Evolutionary conservation across 2,888 invertebrate species (phyloP), one percentile per base, ranked within the genome.

Genomic region (Emesis russula): DNA sequence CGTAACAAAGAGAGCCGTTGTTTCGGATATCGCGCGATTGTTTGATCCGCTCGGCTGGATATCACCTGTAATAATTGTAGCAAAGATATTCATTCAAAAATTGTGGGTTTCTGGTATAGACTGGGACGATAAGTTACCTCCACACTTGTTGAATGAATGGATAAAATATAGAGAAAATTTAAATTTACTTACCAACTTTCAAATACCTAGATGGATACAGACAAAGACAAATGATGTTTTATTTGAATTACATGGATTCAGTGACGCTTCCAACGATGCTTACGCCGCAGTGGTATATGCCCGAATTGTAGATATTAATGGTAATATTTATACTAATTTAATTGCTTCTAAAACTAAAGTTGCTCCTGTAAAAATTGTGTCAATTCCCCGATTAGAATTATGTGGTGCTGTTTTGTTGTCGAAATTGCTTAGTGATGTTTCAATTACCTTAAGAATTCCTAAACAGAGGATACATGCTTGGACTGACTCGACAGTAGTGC

Each of bases 21-120:
- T 95, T 9, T 95, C 95, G 1, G 95, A 96, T 18, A 94, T 96
- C 5, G 77, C 95, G 11, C 75, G 90, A 0, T 66, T 96, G 1
- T 96, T 93, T 77, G 95, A 96, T 75, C 96, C 96, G 0, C 53
- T 96, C 0, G 96, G 96, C 0, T 96, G 96, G 96, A 70, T 95
- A 0, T 93, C 95, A 0, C 95, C 95, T 0, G 63, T 38, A 1
- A 90, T 96, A 0, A 86, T 96, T 25, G 6, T 18, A 36, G 66
- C 80, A 0, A 96, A 96, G 58, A 80, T 95, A 15, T 92, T 96
- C 4, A 95, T 96, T 3, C 95, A 96, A 82, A 94, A 91, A 74
- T 66, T 96, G 1, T 96, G 96, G 96, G 36, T 95, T 15, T 58
- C 91, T 0, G 95, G 94, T 3, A 66, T 93, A 25, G 87, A 36